Evolutionary conservation across 2,113 vertebrate species (phyloP).

Genomic region (Felis chaus): DNA sequence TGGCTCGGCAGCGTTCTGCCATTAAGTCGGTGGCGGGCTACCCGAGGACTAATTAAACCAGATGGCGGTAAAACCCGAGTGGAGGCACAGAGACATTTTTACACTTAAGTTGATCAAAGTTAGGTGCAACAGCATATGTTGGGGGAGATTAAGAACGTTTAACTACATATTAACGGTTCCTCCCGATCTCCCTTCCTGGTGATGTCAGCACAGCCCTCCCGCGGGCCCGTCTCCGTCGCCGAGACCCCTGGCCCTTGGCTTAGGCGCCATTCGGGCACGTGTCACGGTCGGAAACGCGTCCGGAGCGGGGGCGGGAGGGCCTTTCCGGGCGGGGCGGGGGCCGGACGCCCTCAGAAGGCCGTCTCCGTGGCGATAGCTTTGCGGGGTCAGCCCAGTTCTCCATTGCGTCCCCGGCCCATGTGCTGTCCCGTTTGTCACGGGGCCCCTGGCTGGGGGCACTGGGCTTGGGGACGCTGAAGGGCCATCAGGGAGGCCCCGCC

Average conservation of each 20-base stretch:
- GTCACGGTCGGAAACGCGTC: too few species aligned
- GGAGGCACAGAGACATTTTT: constrained; percentile 80
- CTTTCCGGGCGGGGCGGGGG: accelerated
- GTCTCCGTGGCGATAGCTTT: accelerated
- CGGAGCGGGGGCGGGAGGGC: not conserved
- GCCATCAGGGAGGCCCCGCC: accelerated
- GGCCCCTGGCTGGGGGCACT: not conserved
- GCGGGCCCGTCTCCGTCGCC: not conserved
- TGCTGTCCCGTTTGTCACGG: accelerated
- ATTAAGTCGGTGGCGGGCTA: constrained; percentile 82
- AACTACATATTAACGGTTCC: constrained; percentile 81
- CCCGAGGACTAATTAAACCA: constrained; percentile 87
- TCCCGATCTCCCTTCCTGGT: constrained; percentile 76
- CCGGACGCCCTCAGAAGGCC: accelerated
- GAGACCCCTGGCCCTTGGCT: not conserved
- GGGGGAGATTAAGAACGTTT: constrained; percentile 77
- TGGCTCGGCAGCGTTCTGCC: constrained; percentile 73
- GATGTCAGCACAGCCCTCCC: constrained; percentile 58
- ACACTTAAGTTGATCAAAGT: constrained; percentile 86
- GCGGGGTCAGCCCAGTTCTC: accelerated
- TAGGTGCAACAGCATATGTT: constrained; percentile 85
- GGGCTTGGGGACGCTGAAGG: not conserved
- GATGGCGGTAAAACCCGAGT: constrained; percentile 80
- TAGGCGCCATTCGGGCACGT: not conserved
- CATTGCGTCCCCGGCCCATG: accelerated